Evolutionary conservation across 2,888 invertebrate genomes (phyloP), one percentile per base, ranked within the genome.

Genomic region (Odontomyia ornata): DNA sequence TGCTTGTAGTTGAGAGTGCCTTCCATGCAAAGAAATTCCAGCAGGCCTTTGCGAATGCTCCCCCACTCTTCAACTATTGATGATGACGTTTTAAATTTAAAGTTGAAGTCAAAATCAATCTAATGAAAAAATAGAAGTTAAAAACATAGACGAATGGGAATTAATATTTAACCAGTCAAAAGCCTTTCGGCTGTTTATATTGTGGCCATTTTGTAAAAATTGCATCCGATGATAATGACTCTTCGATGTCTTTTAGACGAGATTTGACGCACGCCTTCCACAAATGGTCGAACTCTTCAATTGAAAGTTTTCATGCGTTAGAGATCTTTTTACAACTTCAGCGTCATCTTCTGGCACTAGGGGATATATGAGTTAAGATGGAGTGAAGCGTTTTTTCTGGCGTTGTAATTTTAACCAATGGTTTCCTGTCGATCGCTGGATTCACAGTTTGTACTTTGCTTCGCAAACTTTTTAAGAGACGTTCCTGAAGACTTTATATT

Each of bases 151-250:
- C 28, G n/a, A n/a, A 64, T 28, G 7, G 7, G n/a, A n/a, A n/a
- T n/a, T n/a, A n/a, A n/a, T n/a, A n/a, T n/a, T n/a, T 25, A 69
- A 76, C 76, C 30, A 76, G 60, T 18, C 69, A 27, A 56, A 69
- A 76, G 28, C 69, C 76, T 56, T 64, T 52, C 13, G 76, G 62
- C 27, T 69, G 46, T 56, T 72, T 72, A 43, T 77, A 72, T 23
- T 77, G 46, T 0, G 77, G 77, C 77, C 77, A 60, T 25, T 77
- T 77, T 18, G 28, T 30, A 60, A 77, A 77, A 46, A 77, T 69
- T 30, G 56, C 56, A n/a, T 60, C n/a, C 1, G 64, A 28, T 15
- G 64, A 28, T 27, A 5, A 9, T 5, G 64, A 64, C 64, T 64
- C 30, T 2, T 64, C 30, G 23, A 64, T 64, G 15, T 64, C 64